Percentiles rank a stretch among this genome's conserved stretches.
Evolutionary conservation across 2,888 invertebrate genomes (phyloP).

Genomic region (Ennomos erosarius): DNA sequence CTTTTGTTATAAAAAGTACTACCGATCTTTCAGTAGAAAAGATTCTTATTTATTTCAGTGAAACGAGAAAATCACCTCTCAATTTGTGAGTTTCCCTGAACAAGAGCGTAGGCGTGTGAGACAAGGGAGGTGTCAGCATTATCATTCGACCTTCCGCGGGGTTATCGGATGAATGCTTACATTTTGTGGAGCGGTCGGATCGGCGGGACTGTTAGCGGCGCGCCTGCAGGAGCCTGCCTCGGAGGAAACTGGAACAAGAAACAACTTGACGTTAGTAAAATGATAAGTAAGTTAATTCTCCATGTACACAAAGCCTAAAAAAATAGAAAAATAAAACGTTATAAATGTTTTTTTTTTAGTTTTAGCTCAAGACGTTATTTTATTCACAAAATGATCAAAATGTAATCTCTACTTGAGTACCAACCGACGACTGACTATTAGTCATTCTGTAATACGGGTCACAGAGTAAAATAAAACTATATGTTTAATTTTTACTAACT

Average conservation of each 20-base stretch:
- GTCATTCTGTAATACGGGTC: too few relatives aligned
- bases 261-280: not conserved
- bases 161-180: conserved; percentile 10
- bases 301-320: too few relatives aligned
- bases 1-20: too few relatives aligned
- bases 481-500: too few relatives aligned
- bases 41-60: conserved; percentile 10
- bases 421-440: too few relatives aligned
- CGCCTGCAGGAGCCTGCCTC: not conserved
- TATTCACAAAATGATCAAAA: too few relatives aligned
- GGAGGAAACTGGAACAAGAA: conserved; percentile 15
- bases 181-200: conserved; percentile 12
- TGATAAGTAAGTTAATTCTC: too few relatives aligned
- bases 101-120: not conserved
- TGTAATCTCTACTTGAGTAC: too few relatives aligned
- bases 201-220: not conserved
- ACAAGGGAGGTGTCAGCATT: conserved; percentile 4
- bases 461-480: too few relatives aligned
- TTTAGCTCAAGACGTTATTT: too few relatives aligned
- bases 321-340: too few relatives aligned
- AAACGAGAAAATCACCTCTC: conserved; percentile 13
- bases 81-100: conserved; percentile 19
- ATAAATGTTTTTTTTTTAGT: too few relatives aligned
- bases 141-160: conserved; percentile 6
- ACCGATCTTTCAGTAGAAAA: not conserved